Conservation (phyloP, 2,797 vertebrate genomes). For the Poecilia picta region DNA sequence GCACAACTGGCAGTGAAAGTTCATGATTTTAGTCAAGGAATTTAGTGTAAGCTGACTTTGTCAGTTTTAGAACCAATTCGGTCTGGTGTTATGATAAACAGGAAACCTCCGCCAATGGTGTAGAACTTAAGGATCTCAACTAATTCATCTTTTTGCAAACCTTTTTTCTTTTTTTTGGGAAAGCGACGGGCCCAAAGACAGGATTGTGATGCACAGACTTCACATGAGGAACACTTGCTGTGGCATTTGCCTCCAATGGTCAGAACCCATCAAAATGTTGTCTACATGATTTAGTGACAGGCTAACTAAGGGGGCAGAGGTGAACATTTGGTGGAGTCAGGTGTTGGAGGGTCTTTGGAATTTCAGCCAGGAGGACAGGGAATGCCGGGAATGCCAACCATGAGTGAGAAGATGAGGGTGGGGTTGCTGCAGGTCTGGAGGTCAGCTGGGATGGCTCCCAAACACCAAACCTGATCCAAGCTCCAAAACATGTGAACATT, state of each 20-base stretch:
- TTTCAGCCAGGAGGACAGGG: slow-evolving; percentile 75
- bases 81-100: background rate
- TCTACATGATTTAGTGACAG: slow-evolving; percentile 2
- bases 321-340: slow-evolving; percentile 46
- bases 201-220: background rate
- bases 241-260: background rate
- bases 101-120: background rate
- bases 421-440: slow-evolving; percentile 57
- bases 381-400: slow-evolving; percentile 83
- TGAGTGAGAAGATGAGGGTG: slow-evolving; percentile 51
- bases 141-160: background rate
- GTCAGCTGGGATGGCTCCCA: slow-evolving; percentile 52
- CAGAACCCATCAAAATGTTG: background rate
- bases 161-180: background rate
- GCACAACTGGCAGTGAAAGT: slow-evolving; percentile 56
- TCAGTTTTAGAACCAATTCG: slow-evolving; percentile 41
- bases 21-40: slow-evolving; percentile 36
- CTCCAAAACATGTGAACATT: slow-evolving; percentile 7
- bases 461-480: slow-evolving; percentile 39
- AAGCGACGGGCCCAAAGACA: background rate
- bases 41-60: slow-evolving; percentile 2
- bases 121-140: background rate
- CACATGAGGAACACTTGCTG: background rate
- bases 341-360: slow-evolving; percentile 73
- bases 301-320: slow-evolving; percentile 28